Conservation (phyloP, 2,113 vertebrate genomes). For the Phalacrocorax pelagicus region DNA sequence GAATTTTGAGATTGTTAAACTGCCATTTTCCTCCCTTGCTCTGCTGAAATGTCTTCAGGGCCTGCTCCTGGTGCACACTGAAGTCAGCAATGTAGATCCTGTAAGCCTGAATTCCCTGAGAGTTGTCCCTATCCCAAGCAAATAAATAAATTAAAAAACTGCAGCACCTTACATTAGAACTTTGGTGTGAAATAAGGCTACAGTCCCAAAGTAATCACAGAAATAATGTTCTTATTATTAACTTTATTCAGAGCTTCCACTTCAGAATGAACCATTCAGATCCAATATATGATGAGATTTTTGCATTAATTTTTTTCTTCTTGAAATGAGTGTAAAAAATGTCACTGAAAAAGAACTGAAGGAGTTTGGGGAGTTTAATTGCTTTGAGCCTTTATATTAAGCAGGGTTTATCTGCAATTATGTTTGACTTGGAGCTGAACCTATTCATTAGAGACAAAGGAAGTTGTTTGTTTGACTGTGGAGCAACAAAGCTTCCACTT, state of each 20-base stretch:
- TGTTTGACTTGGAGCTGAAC: conserved; percentile 15
- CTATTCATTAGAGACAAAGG: conserved; percentile 32
- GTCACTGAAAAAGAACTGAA: not conserved
- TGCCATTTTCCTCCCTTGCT: not conserved
- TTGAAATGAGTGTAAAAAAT: not conserved
- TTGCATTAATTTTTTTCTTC: not conserved
- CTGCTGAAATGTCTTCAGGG: not conserved
- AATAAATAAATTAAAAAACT: not conserved
- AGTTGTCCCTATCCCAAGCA: not conserved
- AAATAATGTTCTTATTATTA: not conserved
- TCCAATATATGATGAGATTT: not conserved
- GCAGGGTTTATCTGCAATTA: not conserved
- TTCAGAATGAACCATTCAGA: not conserved
- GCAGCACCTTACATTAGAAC: not conserved
- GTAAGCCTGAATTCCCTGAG: not conserved
- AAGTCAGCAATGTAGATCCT: not conserved
- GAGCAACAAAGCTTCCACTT: conserved; percentile 24
- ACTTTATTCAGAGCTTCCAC: not conserved
- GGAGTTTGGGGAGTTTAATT: not conserved
- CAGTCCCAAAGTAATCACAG: not conserved
- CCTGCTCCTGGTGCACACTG: not conserved
- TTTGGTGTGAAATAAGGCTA: not conserved
- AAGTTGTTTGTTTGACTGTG: conserved; percentile 18
- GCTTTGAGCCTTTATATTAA: conserved; percentile 10
- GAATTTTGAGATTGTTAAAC: not conserved